A percentile compares a stretch with the other conserved stretches of the same genome.
phyloP scores from a whole-genome alignment of 2,888 invertebrate species.

The Amiota minor region DNA sequence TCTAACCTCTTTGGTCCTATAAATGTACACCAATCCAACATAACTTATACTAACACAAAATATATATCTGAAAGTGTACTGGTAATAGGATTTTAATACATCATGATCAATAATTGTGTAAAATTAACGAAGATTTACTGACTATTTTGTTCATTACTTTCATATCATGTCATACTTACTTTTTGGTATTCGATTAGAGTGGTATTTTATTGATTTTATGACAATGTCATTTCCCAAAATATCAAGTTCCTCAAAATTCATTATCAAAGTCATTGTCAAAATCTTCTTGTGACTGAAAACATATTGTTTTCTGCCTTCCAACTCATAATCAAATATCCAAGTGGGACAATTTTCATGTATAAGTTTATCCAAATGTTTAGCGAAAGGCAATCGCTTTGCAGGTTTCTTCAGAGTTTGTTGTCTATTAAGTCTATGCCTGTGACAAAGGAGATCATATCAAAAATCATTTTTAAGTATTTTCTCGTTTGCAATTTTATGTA shows the following conservation, averaged over 20 bases:
- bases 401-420: neutral
- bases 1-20: no score
- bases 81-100: no score
- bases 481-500: no score
- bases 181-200: constrained; percentile 30
- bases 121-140: no score
- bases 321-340: constrained; percentile 62
- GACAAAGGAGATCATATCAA: no score
- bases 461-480: no score
- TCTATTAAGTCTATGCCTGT: neutral
- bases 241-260: constrained; percentile 51
- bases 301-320: constrained; percentile 43
- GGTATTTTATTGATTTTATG: constrained; percentile 40
- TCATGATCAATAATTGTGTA: no score
- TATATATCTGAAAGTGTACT: no score
- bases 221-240: constrained; percentile 44
- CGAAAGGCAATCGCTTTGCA: constrained; percentile 34
- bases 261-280: constrained; percentile 42
- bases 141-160: no score
- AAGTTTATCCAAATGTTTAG: constrained; percentile 38
- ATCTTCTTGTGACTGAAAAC: constrained; percentile 47
- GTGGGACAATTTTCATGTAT: constrained; percentile 44
- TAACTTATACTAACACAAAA: no score
- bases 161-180: constrained; percentile 29
- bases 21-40: no score